Conservation (phyloP, 2,113 vertebrate genomes). For the Leptosomus discolor region DNA sequence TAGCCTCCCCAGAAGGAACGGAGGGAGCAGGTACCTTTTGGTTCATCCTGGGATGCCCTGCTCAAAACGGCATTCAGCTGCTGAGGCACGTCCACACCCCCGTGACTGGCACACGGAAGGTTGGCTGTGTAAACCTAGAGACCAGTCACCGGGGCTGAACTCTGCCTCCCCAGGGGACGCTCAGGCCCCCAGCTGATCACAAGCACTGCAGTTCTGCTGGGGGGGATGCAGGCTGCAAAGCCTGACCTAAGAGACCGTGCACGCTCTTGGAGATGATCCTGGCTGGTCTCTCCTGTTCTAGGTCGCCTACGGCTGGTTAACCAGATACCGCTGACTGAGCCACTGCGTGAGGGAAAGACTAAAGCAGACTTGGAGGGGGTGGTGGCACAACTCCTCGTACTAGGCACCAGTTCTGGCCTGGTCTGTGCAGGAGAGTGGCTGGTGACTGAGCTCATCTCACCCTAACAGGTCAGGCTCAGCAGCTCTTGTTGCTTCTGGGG, state of each 20-base stretch:
- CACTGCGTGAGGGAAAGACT: background rate
- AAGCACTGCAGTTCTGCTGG: background rate
- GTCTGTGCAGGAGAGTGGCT: background rate
- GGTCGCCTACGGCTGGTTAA: background rate
- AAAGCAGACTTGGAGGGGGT: background rate
- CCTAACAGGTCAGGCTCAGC: background rate
- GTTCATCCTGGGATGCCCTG: background rate
- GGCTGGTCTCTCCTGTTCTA: background rate
- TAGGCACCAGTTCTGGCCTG: background rate
- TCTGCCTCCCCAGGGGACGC: background rate
- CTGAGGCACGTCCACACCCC: accelerated
- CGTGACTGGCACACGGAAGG: accelerated
- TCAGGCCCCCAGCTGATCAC: background rate
- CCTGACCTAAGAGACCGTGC: background rate
- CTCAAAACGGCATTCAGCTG: background rate
- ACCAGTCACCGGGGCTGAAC: background rate
- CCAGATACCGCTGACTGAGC: accelerated
- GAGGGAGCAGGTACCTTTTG: background rate
- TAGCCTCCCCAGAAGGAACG: background rate
- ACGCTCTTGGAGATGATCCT: background rate
- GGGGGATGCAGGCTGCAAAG: background rate
- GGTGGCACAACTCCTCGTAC: background rate
- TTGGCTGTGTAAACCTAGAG: background rate
- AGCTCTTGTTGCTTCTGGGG: background rate
- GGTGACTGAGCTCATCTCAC: background rate